Percentiles rank a stretch among this genome's conserved stretches.
Evolutionary conservation across 2,797 vertebrate species (phyloP).

Genomic region (Phoxinus dragarum): DNA sequence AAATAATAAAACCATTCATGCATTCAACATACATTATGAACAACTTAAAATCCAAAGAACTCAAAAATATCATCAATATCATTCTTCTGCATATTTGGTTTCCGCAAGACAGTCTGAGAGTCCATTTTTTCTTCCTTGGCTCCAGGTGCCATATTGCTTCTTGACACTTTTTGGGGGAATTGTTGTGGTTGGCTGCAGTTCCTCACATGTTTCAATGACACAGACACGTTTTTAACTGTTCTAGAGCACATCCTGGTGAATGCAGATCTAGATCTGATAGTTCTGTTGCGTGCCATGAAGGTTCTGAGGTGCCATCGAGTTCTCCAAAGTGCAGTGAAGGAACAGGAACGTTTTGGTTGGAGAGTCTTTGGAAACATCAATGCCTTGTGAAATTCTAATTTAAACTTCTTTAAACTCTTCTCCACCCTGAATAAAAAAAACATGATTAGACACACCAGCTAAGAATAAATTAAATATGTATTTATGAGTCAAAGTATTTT

Average conservation of each 20-base stretch:
- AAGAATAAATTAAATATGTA: not conserved
- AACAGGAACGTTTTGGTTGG: conserved; percentile 34
- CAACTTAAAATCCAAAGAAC: conserved; percentile 68
- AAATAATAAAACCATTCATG: not conserved
- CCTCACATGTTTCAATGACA: not conserved
- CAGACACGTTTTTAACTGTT: conserved; percentile 38
- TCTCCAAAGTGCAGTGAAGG: conserved; percentile 20
- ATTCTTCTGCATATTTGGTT: conserved; percentile 28
- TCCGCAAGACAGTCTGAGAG: not conserved
- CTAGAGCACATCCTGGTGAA: not conserved
- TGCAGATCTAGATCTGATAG: not conserved
- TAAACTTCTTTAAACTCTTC: conserved; percentile 68
- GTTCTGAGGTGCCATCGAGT: conserved; percentile 24
- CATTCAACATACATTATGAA: not conserved
- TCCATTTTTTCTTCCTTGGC: not conserved
- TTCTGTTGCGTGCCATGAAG: conserved; percentile 40
- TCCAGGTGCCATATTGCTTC: not conserved
- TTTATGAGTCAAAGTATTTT: not conserved
- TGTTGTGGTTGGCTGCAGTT: not conserved
- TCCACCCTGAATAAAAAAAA: conserved; percentile 64
- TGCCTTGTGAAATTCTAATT: conserved; percentile 58
- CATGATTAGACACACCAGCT: conserved; percentile 21
- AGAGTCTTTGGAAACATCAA: conserved; percentile 47
- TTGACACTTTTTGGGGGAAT: not conserved
- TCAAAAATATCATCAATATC: conserved; percentile 82